Percentiles rank a stretch among this genome's conserved stretches.
phyloP scores from a whole-genome alignment of 2,888 invertebrate genomes.

The Acanthococcus lagerstroemiae region DNA sequence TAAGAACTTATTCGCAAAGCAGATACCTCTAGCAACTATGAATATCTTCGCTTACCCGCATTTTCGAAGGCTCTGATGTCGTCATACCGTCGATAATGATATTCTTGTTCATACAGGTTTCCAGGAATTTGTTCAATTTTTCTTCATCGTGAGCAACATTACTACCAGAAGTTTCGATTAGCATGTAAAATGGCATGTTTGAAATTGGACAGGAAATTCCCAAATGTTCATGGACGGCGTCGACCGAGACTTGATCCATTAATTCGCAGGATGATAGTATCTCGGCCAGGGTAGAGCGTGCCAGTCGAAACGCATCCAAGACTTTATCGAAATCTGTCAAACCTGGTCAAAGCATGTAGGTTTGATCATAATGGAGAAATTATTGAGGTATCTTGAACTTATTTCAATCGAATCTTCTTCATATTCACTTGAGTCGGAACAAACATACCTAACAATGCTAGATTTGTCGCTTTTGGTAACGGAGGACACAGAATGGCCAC shows the following conservation, averaged over 20 bases:
- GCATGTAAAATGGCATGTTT: constrained; percentile 66
- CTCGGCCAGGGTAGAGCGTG: constrained; percentile 70
- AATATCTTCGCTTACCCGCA: constrained; percentile 51
- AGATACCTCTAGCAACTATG: too few relatives aligned
- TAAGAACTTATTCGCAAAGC: background rate
- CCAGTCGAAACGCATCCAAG: constrained; percentile 60
- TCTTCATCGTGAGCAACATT: constrained; percentile 73
- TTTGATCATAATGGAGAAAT: too few relatives aligned
- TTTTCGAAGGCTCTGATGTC: constrained; percentile 71
- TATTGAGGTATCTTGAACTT: constrained; percentile 35
- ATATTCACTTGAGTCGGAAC: constrained; percentile 6
- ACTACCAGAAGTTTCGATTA: constrained; percentile 83
- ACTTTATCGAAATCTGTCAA: constrained; percentile 67
- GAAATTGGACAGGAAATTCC: constrained; percentile 41
- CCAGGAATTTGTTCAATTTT: constrained; percentile 70
- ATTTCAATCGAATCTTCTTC: constrained; percentile 6
- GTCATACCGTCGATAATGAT: constrained; percentile 73
- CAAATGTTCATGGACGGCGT: constrained; percentile 44
- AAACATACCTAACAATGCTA: constrained; percentile 72
- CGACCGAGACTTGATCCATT: constrained; percentile 68
- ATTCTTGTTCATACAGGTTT: constrained; percentile 57
- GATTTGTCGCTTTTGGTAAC: constrained; percentile 65
- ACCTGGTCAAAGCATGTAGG: too few relatives aligned
- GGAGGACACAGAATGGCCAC: constrained; percentile 83
- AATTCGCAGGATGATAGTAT: constrained; percentile 93